Evolutionary conservation across 2,113 vertebrate species (phyloP).

Genomic region (Paraplagusia blochii): DNA sequence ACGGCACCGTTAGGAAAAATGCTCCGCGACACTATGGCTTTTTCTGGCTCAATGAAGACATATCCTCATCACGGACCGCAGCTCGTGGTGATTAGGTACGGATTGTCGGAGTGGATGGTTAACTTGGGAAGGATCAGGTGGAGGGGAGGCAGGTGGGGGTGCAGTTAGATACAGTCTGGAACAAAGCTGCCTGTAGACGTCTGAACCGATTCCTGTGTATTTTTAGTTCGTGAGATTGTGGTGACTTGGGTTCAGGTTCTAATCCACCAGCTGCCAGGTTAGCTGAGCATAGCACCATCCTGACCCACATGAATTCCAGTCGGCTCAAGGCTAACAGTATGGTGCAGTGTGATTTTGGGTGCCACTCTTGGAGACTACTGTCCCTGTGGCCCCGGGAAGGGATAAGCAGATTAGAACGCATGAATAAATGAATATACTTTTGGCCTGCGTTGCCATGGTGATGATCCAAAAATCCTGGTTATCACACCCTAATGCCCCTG

Average conservation of each 20-base stretch:
- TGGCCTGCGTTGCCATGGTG: slow-evolving; percentile 29
- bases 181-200: slow-evolving; percentile 2
- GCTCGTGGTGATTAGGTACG: slow-evolving; percentile 65
- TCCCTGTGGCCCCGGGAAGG: too few species aligned
- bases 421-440: slow-evolving; percentile 37
- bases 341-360: too few species aligned
- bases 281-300: too few species aligned
- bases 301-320: too few species aligned
- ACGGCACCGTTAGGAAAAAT: slow-evolving; percentile 64
- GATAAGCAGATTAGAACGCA: too few species aligned
- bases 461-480: slow-evolving; percentile 23
- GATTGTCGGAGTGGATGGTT: slow-evolving; percentile 63
- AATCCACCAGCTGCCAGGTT: too few species aligned
- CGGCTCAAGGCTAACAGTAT: too few species aligned
- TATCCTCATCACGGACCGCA: slow-evolving; percentile 68
- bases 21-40: slow-evolving; percentile 58
- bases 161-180: slow-evolving; percentile 10
- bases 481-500: slow-evolving; percentile 30
- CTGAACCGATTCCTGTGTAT: slow-evolving; percentile 17
- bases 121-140: slow-evolving; percentile 52
- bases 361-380: too few species aligned
- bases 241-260: too few species aligned
- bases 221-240: too few species aligned
- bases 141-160: slow-evolving; percentile 25
- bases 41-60: slow-evolving; percentile 68